Conservation (phyloP, 2,113 vertebrate genomes). For the Xiphophorus hellerii region DNA sequence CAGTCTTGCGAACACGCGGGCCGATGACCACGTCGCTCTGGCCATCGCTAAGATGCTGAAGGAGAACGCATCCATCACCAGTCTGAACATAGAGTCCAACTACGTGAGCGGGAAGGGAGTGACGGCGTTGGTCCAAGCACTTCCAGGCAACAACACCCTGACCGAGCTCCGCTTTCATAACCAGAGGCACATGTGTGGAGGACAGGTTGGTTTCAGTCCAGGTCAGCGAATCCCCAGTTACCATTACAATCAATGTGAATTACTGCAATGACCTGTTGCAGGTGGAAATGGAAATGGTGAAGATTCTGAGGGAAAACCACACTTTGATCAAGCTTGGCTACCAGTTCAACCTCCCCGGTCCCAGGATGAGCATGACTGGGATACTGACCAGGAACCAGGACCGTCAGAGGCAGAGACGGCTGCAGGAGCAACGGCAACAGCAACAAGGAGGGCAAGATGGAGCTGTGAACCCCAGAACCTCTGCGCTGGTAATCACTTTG, state of each 20-base stretch:
- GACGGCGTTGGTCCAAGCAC: constrained; percentile 89
- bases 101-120: constrained; percentile 94
- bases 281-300: constrained; percentile 97
- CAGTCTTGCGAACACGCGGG: constrained; percentile 92
- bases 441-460: constrained; percentile 67
- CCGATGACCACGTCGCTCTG: constrained; percentile 88
- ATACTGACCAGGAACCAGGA: constrained; percentile 97
- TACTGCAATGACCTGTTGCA: constrained; percentile 38
- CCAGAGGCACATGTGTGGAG: constrained; percentile 96
- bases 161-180: constrained; percentile 97
- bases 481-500: constrained; percentile 73
- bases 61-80: constrained; percentile 88
- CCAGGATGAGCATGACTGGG: constrained; percentile 96
- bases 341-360: constrained; percentile 95
- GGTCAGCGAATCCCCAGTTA: neutral
- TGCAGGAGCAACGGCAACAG: constrained; percentile 89
- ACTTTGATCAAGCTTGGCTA: constrained; percentile 93
- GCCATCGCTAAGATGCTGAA: constrained; percentile 90
- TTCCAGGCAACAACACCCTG: constrained; percentile 87
- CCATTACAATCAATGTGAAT: no score
- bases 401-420: constrained; percentile 90
- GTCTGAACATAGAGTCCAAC: constrained; percentile 95
- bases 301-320: constrained; percentile 89
- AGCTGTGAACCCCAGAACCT: constrained; percentile 80
- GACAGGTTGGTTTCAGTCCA: constrained; percentile 68